Evolutionary conservation across 2,888 invertebrate species (phyloP), one percentile per base, ranked within the genome.

Genomic region (Zaprionus obscuricornis): DNA sequence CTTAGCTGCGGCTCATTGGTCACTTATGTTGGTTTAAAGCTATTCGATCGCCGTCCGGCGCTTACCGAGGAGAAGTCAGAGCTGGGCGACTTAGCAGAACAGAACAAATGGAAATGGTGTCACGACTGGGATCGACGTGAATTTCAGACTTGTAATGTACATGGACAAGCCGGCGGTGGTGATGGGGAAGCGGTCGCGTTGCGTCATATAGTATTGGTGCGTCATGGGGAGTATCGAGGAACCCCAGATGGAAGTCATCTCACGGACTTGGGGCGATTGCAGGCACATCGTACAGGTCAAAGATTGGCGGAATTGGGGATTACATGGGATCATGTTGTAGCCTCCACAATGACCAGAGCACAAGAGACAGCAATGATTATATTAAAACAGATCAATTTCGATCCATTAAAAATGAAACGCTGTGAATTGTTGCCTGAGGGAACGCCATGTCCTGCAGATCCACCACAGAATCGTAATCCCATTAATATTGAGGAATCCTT

Each of bases 171-270:
- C 3, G 83, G 87, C 2, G 59, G 64, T 0, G 86, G 79, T 0
- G 88, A 90, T 0, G 92, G 89, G 18, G 70, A 79, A 93, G 91
- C 92, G 26, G 92, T 90, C 81, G 88, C 87, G 0, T 69, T 82
- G n/a, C 82, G 98, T 10, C 96, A 98, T 88, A 90, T 99, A 55
- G 92, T 99, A 70, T 91, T 99, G 20, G 95, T 99, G 59, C 92
- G 99, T 27, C 99, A 99, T 90, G 99, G 99, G 0, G 98, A 99
- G 89, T 99, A 99, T 88, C 93, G 96, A 76, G 89, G 94, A 36
- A 91, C 93, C 26, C 92, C 91, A 1, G 97, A 97, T 85, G 91
- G 92, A 8, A 94, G 96, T 10, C 92, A 95, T 77, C 91, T 98
- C 3, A 98, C 98, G 0, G 92, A 93, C 13, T 91, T 97, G 60